A percentile compares a stretch with the other conserved stretches of the same genome.
Evolutionary conservation across 2,888 invertebrate species (phyloP).

Genomic region (Ecliptopera silaceata): DNA sequence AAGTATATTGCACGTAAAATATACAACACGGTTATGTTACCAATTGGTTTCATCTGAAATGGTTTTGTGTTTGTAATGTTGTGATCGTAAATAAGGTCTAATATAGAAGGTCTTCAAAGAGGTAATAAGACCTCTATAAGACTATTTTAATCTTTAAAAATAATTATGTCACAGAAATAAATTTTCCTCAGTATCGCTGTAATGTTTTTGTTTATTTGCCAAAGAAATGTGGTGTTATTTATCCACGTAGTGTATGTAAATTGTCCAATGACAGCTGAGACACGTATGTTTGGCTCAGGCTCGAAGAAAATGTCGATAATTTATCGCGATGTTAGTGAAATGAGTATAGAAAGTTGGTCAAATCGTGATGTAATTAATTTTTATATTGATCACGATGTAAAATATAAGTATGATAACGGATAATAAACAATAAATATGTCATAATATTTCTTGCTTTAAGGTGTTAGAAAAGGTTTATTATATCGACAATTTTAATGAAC

Average conservation of each 20-base stretch:
- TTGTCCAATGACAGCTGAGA: constrained; percentile 18
- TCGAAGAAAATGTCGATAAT: constrained; percentile 17
- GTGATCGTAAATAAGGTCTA: no score
- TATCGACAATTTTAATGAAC: neutral
- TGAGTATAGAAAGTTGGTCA: constrained; percentile 17
- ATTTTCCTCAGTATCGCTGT: neutral
- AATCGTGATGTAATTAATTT: neutral
- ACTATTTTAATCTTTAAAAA: no score
- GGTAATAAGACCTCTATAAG: no score
- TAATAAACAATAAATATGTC: neutral
- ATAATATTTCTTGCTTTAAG: neutral
- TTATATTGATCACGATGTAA: neutral
- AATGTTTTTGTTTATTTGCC: constrained; percentile 13
- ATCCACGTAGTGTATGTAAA: constrained; percentile 16
- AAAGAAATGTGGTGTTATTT: constrained; percentile 19
- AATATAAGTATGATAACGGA: neutral
- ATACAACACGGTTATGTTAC: no score
- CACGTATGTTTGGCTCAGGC: constrained; percentile 32
- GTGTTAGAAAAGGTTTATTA: neutral
- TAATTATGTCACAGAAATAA: neutral
- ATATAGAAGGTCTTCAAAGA: no score
- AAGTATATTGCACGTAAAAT: no score
- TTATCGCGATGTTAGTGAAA: constrained; percentile 13
- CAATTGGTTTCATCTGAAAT: no score
- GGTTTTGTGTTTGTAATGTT: no score